Conservation (phyloP, 2,113 vertebrate genomes). For the Carollia perspicillata region DNA sequence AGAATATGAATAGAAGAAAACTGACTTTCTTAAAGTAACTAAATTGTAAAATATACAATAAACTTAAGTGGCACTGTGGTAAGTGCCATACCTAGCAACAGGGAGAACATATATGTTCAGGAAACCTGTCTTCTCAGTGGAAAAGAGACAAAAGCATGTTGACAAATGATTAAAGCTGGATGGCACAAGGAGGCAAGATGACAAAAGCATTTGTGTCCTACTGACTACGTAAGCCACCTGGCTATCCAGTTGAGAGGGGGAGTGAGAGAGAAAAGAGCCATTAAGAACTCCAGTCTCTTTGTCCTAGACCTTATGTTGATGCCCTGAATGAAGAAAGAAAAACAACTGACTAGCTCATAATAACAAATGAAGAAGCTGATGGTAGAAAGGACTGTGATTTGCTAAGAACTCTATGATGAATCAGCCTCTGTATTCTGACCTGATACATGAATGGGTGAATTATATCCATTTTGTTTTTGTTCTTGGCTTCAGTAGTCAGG, state of each 20-base stretch:
- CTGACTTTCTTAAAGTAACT: neutral
- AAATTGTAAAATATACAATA: conserved; percentile 1
- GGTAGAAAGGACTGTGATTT: conserved; percentile 44
- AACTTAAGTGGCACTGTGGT: neutral
- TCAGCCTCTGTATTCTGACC: conserved; percentile 49
- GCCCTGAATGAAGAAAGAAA: conserved; percentile 44
- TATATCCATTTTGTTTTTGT: conserved; percentile 58
- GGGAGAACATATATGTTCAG: conserved; percentile 22
- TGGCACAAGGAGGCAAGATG: conserved; percentile 24
- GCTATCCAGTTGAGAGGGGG: conserved; percentile 40
- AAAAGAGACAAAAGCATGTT: conserved; percentile 53
- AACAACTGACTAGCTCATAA: conserved; percentile 45
- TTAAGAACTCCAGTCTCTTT: conserved; percentile 45
- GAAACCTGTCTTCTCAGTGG: conserved; percentile 21
- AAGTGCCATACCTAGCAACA: conserved; percentile 35
- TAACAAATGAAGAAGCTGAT: conserved; percentile 57
- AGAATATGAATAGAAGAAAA: conserved; percentile 10
- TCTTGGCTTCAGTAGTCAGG: conserved; percentile 15
- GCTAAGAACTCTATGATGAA: conserved; percentile 22
- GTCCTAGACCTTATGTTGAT: conserved; percentile 56
- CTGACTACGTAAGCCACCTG: conserved; percentile 29
- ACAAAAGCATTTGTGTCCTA: conserved; percentile 61
- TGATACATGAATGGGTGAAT: conserved; percentile 40
- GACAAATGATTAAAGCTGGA: conserved; percentile 33
- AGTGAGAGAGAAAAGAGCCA: conserved; percentile 59